Conservation (phyloP, 2,888 invertebrate species). For the Philopedon plagiatum region DNA sequence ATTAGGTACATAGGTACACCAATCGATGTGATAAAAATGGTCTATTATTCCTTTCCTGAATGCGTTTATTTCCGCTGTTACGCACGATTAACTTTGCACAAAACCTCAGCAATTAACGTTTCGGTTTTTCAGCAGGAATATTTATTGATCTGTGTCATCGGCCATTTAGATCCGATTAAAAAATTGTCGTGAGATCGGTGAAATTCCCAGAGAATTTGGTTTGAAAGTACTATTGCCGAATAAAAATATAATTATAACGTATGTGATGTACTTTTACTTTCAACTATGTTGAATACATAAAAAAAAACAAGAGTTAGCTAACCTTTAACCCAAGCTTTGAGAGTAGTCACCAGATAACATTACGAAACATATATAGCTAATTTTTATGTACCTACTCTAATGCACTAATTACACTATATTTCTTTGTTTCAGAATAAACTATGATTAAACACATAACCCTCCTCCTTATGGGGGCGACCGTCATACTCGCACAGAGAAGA, state of each 20-base stretch:
- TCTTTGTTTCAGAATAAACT: conserved; percentile 50
- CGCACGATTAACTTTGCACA: conserved; percentile 23
- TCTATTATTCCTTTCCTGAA: background rate
- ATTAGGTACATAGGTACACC: too few species aligned
- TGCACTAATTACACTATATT: background rate
- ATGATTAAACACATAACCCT: conserved; percentile 72
- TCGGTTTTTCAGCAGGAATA: background rate
- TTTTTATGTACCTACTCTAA: too few species aligned
- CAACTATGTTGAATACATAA: too few species aligned
- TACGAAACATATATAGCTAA: too few species aligned
- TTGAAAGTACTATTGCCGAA: background rate
- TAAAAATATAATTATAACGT: background rate
- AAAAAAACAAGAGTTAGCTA: too few species aligned
- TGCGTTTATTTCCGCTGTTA: conserved; percentile 28
- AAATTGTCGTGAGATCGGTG: background rate
- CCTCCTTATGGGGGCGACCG: conserved; percentile 76
- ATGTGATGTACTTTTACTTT: too few species aligned
- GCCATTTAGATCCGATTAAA: background rate
- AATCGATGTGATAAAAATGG: conserved; percentile 14
- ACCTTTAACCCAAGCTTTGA: too few species aligned
- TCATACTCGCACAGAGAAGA: conserved; percentile 85
- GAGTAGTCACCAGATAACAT: too few species aligned
- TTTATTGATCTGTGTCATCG: conserved; percentile 5
- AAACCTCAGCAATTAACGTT: conserved; percentile 8
- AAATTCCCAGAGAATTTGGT: background rate